Evolutionary conservation across 2,888 invertebrate species (phyloP).

Genomic region (Antheraea assamensis): DNA sequence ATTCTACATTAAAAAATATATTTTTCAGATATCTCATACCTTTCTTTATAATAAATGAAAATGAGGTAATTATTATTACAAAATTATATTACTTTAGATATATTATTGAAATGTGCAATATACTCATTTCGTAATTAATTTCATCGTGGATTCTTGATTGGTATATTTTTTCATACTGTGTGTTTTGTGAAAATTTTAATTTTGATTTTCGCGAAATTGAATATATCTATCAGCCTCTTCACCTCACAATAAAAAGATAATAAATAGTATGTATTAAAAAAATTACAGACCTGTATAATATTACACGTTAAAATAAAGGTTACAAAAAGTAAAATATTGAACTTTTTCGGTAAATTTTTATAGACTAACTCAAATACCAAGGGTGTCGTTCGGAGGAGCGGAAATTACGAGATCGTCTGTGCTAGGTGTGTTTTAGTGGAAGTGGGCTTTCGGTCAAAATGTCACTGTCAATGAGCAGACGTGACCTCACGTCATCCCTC

Average conservation of each 20-base stretch:
- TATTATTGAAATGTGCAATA: too few species aligned
- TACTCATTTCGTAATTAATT: too few species aligned
- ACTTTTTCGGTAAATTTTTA: constrained; percentile 55
- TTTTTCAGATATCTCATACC: too few species aligned
- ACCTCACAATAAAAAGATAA: not conserved
- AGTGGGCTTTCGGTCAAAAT: constrained; percentile 60
- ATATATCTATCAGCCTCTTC: not conserved
- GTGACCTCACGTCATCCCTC: constrained; percentile 48
- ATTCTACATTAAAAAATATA: too few species aligned
- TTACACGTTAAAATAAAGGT: constrained; percentile 53
- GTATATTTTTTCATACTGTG: too few species aligned
- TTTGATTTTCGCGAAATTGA: not conserved
- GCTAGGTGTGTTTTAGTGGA: constrained; percentile 55
- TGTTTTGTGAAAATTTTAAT: too few species aligned
- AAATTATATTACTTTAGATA: too few species aligned
- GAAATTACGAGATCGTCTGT: constrained; percentile 59
- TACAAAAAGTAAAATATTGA: constrained; percentile 60
- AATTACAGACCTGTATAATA: constrained; percentile 26
- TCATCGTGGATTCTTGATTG: too few species aligned
- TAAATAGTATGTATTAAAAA: not conserved
- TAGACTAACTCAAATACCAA: constrained; percentile 48
- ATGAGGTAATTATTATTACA: too few species aligned
- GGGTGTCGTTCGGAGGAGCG: constrained; percentile 62
- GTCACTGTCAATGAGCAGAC: constrained; percentile 58
- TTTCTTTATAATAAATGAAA: too few species aligned